Conservation (phyloP, 64 coral and sea anemone species). For the Actinia equina region DNA sequence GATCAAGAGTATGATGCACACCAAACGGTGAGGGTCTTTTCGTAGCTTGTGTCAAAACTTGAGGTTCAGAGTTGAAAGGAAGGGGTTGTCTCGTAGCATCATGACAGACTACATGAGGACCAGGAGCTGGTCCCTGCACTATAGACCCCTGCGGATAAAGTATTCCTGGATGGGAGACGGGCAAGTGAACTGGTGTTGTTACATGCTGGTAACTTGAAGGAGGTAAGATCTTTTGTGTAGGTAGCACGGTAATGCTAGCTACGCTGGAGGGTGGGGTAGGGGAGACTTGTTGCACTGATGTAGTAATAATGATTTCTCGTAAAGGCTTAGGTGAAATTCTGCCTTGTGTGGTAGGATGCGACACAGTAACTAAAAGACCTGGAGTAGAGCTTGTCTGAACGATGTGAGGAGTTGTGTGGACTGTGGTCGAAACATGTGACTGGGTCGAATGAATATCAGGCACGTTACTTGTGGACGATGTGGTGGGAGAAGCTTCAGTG, state of each 20-base stretch:
- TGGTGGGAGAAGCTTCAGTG: background rate
- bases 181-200: background rate
- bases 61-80: background rate
- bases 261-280: background rate
- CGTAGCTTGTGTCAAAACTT: background rate
- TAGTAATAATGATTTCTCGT: background rate
- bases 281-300: background rate
- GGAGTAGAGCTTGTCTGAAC: background rate
- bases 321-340: background rate
- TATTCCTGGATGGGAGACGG: slow-evolving; percentile 20
- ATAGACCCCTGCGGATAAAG: background rate
- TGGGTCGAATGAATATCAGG: background rate
- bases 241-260: background rate
- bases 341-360: background rate
- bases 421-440: background rate
- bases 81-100: background rate
- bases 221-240: background rate
- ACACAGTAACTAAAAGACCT: slow-evolving; percentile 5
- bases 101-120: background rate
- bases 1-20: background rate
- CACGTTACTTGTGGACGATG: background rate
- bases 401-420: background rate
- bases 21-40: background rate
- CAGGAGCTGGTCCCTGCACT: background rate
- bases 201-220: background rate